Evolutionary conservation across 2,888 invertebrate genomes (phyloP).

Genomic region (Teleiodes luculella): DNA sequence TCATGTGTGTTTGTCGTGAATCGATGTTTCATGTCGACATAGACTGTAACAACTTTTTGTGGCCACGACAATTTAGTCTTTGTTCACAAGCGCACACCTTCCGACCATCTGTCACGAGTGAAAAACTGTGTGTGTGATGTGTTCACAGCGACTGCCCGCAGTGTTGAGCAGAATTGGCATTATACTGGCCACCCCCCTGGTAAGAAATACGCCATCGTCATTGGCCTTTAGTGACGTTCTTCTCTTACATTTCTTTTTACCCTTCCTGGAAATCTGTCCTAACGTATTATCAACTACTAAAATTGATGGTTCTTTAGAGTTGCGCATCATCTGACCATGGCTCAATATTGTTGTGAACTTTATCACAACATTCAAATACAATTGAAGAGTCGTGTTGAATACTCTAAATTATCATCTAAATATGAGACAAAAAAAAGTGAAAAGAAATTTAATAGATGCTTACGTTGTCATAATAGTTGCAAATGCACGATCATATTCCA

Average conservation of each 20-base stretch:
- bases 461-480: constrained; percentile 15
- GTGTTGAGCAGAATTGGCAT: constrained; percentile 97
- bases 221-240: constrained; percentile 65
- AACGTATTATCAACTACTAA: background rate
- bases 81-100: constrained; percentile 67
- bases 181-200: constrained; percentile 97
- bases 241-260: constrained; percentile 56
- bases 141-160: constrained; percentile 95
- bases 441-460: constrained; percentile 14
- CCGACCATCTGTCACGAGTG: constrained; percentile 75
- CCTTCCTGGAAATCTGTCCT: background rate
- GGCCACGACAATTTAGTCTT: constrained; percentile 74
- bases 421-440: background rate
- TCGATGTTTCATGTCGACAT: background rate
- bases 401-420: too few species aligned
- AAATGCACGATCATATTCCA: constrained; percentile 16
- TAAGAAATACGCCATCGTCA: constrained; percentile 82
- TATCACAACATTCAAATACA: too few species aligned
- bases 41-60: constrained; percentile 23
- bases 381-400: too few species aligned
- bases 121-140: constrained; percentile 82
- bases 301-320: too few species aligned
- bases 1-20: background rate
- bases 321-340: too few species aligned
- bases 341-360: too few species aligned